Evolutionary conservation across 30 jellyfish, hydroid and myxozoan genomes (phyloP).

Genomic region (Cassiopea xamachana): DNA sequence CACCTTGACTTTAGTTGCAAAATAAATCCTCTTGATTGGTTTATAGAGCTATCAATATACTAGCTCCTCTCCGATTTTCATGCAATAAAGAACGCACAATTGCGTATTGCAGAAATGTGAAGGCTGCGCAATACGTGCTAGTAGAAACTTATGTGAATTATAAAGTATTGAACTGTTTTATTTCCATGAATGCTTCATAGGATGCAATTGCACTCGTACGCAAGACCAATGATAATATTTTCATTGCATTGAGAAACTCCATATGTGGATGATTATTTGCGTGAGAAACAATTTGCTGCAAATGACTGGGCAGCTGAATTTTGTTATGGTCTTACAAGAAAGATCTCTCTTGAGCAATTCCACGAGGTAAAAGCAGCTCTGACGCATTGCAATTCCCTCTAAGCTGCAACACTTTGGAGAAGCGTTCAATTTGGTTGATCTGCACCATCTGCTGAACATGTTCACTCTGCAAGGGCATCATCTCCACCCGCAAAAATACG

Average conservation of each 20-base stretch:
- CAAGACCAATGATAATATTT: no score
- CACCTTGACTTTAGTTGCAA: background rate
- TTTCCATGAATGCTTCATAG: no score
- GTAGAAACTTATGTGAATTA: no score
- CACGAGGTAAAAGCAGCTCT: background rate
- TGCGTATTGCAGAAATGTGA: no score
- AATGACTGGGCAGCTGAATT: background rate
- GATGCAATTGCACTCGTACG: no score
- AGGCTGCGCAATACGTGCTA: no score
- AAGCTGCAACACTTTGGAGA: background rate
- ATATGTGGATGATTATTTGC: slow-evolving; percentile 7
- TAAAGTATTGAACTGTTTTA: no score
- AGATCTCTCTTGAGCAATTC: background rate
- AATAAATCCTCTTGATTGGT: no score
- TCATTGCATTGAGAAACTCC: background rate
- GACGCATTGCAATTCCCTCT: background rate
- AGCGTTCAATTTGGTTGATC: background rate
- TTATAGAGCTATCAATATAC: no score
- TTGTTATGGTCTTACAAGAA: background rate
- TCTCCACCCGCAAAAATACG: slow-evolving; percentile 61
- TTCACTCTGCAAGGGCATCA: slow-evolving; percentile 52
- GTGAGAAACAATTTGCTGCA: slow-evolving; percentile 5
- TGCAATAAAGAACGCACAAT: no score
- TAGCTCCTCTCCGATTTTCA: no score
- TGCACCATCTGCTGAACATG: slow-evolving; percentile 1